Evolutionary conservation across 1,140 invertebrate genomes (phyloP).

Genomic region (Xylocopa sonorina): DNA sequence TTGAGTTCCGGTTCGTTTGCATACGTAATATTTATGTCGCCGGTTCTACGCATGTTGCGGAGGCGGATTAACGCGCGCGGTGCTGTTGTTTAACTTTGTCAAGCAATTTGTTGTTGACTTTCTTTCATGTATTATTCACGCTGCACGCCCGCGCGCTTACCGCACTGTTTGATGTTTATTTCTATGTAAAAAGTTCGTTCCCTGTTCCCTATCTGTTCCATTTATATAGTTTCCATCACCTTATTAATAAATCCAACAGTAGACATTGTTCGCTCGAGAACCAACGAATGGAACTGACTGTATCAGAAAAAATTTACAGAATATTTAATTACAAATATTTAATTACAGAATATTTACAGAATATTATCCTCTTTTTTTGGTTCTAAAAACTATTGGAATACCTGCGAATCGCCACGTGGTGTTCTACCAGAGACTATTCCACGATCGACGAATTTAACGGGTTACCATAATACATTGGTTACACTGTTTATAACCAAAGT

Average conservation of each 20-base stretch:
- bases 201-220: background rate
- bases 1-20: slow-evolving; percentile 8
- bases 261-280: too few species aligned
- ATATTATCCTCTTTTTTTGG: too few species aligned
- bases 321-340: too few species aligned
- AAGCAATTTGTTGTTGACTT: slow-evolving; percentile 25
- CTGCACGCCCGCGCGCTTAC: background rate
- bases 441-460: background rate
- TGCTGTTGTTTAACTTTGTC: slow-evolving; percentile 27
- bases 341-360: too few species aligned
- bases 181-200: background rate
- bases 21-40: slow-evolving; percentile 18
- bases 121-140: slow-evolving; percentile 41
- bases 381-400: too few species aligned
- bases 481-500: background rate
- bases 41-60: background rate
- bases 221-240: too few species aligned
- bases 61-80: background rate
- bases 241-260: too few species aligned
- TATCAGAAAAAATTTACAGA: too few species aligned
- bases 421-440: too few species aligned
- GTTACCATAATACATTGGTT: background rate
- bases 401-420: too few species aligned
- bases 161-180: background rate
- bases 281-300: too few species aligned